These are phyloP conservation scores for Chloroclystis v-ata DNA, from an alignment of 2,888 invertebrate species.

Conservation along the genomic window DNA sequence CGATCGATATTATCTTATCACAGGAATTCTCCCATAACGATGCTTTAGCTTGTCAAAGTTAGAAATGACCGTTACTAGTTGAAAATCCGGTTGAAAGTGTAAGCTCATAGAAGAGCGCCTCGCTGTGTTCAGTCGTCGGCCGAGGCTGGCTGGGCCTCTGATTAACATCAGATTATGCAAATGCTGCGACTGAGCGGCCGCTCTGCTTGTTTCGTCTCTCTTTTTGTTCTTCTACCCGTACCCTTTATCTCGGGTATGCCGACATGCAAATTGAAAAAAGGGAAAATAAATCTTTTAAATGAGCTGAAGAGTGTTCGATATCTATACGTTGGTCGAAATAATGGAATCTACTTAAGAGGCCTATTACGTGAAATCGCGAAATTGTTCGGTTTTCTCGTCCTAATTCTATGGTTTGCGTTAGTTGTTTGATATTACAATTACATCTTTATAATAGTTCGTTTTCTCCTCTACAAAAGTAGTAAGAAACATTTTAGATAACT, in stretches of 20 bases:
- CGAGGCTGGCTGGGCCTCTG: slow-evolving; percentile 53
- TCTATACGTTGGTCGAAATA: slow-evolving; percentile 60
- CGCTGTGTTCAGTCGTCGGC: slow-evolving; percentile 16
- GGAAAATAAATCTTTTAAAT: slow-evolving; percentile 64
- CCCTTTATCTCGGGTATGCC: slow-evolving; percentile 72
- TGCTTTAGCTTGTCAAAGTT: not conserved
- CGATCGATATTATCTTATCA: not conserved
- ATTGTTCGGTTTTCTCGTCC: too few relatives aligned
- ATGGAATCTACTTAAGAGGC: slow-evolving; percentile 63
- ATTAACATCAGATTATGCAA: slow-evolving; percentile 78
- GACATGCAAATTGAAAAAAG: slow-evolving; percentile 65
- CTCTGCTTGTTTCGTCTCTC: slow-evolving; percentile 68
- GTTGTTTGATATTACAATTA: too few relatives aligned
- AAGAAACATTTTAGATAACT: too few relatives aligned
- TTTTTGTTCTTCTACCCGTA: slow-evolving; percentile 61
- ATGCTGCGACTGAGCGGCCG: slow-evolving; percentile 71
- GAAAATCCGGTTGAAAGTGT: slow-evolving; percentile 11
- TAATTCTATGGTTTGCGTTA: too few relatives aligned
- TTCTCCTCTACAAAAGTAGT: too few relatives aligned
- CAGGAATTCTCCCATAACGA: not conserved
- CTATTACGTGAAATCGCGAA: too few relatives aligned
- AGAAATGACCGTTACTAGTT: slow-evolving; percentile 9
- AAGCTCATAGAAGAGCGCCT: slow-evolving; percentile 15
- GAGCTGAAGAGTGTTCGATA: slow-evolving; percentile 71
- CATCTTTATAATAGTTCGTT: too few relatives aligned